phyloP scores from a whole-genome alignment of 2,113 vertebrate species.

The Bos javanicus region DNA sequence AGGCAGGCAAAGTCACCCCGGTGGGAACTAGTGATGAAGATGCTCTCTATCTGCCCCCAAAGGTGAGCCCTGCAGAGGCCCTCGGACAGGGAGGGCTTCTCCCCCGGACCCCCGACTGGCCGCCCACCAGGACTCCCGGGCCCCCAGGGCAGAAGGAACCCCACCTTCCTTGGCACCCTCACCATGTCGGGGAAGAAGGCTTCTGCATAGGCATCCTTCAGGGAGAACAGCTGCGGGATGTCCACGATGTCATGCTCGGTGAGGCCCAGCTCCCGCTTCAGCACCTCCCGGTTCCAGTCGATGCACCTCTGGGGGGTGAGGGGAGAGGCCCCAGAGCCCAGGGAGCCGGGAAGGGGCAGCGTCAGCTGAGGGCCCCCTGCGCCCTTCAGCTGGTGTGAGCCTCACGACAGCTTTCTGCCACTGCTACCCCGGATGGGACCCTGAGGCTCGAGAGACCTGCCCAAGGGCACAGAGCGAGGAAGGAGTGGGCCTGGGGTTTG shows the following conservation, averaged over 20 bases:
- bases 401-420: background rate
- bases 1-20: fast-evolving
- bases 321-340: background rate
- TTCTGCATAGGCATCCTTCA: constrained; percentile 61
- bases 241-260: constrained; percentile 90
- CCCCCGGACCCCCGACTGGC: background rate
- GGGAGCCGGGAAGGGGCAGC: too few species aligned
- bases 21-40: background rate
- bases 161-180: background rate
- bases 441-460: background rate
- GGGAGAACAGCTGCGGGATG: constrained; percentile 89
- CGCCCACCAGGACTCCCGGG: fast-evolving
- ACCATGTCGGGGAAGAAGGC: constrained; percentile 94
- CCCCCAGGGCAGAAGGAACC: background rate
- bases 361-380: background rate
- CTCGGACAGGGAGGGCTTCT: background rate
- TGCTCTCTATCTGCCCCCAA: background rate
- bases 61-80: background rate
- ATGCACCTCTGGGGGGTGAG: constrained; percentile 84
- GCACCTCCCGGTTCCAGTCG: constrained; percentile 91
- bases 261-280: constrained; percentile 92
- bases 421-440: background rate
- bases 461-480: background rate
- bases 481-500: background rate
- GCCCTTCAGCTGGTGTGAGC: fast-evolving